phyloP scores from a whole-genome alignment of 2,888 invertebrate genomes.

The Drosophila meridionalis region DNA sequence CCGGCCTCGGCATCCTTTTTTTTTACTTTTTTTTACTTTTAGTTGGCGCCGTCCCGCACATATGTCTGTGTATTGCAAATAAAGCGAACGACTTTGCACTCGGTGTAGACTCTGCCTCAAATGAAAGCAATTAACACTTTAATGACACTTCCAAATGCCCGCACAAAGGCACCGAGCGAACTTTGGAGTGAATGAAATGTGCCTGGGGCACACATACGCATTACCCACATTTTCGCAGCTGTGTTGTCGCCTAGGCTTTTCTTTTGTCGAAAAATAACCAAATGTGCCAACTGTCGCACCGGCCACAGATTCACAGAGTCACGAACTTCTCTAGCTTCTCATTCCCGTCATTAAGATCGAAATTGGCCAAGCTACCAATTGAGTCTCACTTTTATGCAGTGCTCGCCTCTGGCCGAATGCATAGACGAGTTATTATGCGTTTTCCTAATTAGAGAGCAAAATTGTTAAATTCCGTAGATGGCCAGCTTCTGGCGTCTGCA shows the following conservation, averaged over 20 bases:
- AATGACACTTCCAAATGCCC: slow-evolving; percentile 71
- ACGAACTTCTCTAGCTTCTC: not conserved
- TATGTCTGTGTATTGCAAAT: slow-evolving; percentile 35
- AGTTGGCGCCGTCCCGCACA: slow-evolving; percentile 14
- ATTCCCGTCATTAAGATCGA: slow-evolving; percentile 54
- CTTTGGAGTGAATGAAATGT: slow-evolving; percentile 3
- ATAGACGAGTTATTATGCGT: slow-evolving; percentile 60
- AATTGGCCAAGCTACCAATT: slow-evolving; percentile 50
- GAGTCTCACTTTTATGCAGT: slow-evolving; percentile 21
- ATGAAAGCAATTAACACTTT: slow-evolving; percentile 79
- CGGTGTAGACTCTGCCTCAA: slow-evolving; percentile 45
- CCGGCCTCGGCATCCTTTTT: slow-evolving; percentile 42
- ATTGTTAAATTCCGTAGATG: slow-evolving; percentile 31
- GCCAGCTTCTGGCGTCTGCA: slow-evolving; percentile 32
- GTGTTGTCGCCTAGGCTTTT: slow-evolving; percentile 33
- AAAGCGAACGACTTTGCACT: slow-evolving; percentile 34
- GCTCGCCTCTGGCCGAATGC: slow-evolving; percentile 28
- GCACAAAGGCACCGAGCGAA: slow-evolving; percentile 31
- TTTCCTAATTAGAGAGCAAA: slow-evolving; percentile 63
- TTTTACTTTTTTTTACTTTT: slow-evolving; percentile 7
- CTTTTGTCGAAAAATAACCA: not conserved
- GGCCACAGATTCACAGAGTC: not conserved
- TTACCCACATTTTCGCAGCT: slow-evolving; percentile 25
- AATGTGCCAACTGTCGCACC: slow-evolving; percentile 15
- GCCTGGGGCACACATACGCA: slow-evolving; percentile 19